These are phyloP conservation scores for Budorcas taxicolor DNA, from an alignment of 2,113 vertebrate species.

Conservation along the genomic window DNA sequence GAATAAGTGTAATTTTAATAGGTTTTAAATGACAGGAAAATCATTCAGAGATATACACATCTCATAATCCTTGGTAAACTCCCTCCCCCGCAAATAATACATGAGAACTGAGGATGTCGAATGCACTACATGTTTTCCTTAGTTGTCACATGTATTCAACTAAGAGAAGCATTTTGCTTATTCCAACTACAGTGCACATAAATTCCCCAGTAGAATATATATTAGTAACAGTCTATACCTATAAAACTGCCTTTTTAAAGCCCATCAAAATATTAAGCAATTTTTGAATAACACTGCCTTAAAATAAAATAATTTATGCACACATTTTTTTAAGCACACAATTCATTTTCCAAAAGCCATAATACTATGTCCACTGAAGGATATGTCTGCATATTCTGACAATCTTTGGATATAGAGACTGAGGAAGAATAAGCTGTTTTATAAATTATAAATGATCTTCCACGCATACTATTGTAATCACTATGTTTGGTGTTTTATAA, in stretches of 20 bases:
- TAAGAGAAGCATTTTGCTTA: neutral
- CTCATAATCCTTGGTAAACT: neutral
- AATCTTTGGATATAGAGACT: neutral
- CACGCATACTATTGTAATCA: neutral
- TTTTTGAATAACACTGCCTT: neutral
- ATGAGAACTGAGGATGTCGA: neutral
- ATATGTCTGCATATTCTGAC: neutral
- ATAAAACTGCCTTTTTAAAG: neutral
- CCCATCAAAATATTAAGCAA: neutral
- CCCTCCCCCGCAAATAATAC: neutral
- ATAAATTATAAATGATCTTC: neutral
- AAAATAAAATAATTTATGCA: neutral
- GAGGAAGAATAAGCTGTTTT: neutral
- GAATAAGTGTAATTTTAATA: slow-evolving; percentile 46
- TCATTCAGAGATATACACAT: neutral
- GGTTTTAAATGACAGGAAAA: slow-evolving; percentile 39
- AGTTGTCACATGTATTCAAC: neutral
- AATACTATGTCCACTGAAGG: neutral
- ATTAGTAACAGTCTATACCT: neutral
- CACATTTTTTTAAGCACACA: neutral
- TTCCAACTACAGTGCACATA: neutral
- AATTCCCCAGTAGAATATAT: neutral
- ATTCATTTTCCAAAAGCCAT: neutral
- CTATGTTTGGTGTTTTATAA: neutral
- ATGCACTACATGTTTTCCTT: neutral